Conservation (phyloP, 2,113 vertebrate genomes). For the Melanerpes formicivorus region DNA sequence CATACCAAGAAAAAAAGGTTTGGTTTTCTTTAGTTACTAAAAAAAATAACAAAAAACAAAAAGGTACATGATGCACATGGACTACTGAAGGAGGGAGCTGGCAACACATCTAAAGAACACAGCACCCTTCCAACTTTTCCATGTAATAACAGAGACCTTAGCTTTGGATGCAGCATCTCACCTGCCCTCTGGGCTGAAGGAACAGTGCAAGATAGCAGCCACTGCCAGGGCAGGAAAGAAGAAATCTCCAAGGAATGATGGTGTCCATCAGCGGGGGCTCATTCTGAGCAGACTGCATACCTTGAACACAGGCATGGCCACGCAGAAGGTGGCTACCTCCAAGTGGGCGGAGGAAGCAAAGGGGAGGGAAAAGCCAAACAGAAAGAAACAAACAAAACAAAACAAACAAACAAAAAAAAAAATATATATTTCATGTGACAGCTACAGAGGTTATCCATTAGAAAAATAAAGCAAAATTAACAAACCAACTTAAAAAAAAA, state of each 20-base stretch:
- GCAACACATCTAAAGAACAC: conserved; percentile 76
- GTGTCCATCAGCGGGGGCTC: conserved; percentile 29
- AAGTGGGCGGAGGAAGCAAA: conserved; percentile 32
- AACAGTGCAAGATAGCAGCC: conserved; percentile 54
- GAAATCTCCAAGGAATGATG: conserved; percentile 46
- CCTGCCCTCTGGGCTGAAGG: conserved; percentile 63
- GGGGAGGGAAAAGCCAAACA: conserved; percentile 57
- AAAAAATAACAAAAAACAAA: not conserved
- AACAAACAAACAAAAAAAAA: conserved; percentile 27
- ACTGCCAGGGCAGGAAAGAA: conserved; percentile 68
- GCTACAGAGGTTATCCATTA: conserved; percentile 26
- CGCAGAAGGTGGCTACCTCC: conserved; percentile 40
- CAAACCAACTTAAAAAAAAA: not conserved
- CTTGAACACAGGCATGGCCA: conserved; percentile 56
- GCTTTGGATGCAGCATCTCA: conserved; percentile 53
- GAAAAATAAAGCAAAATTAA: not conserved
- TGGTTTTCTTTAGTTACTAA: conserved; percentile 6
- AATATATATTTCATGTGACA: conserved; percentile 17
- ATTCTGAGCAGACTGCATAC: conserved; percentile 57
- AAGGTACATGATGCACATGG: conserved; percentile 63
- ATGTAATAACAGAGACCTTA: conserved; percentile 56
- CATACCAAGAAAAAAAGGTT: conserved; percentile 9
- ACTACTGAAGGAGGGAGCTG: conserved; percentile 80
- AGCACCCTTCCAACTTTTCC: conserved; percentile 70
- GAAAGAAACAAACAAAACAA: conserved; percentile 58